Evolutionary conservation across 2,797 vertebrate genomes (phyloP), one percentile per base, ranked within the genome.

Genomic region (Schizothorax lantsangensis): DNA sequence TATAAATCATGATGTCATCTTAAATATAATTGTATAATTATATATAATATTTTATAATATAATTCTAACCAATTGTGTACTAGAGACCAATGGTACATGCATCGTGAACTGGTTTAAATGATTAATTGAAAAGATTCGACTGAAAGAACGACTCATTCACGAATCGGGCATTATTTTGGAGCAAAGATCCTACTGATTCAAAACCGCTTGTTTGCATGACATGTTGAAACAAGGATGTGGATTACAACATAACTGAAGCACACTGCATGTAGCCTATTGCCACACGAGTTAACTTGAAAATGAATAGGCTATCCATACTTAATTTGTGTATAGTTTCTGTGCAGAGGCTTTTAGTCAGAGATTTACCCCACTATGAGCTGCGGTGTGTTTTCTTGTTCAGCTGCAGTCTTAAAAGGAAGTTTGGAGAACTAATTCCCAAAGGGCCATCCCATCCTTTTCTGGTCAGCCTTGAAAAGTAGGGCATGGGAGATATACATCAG

Each of bases 371-470:
- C 21, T n/a, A 7, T 40, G 33, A 3, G 52, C 33, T n/a, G 75
- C 75, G 26, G n/a, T 54, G 30, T 36, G 30, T 23, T 5, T 78
- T n/a, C 3, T 78, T n/a, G 12, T 43, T 79, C 59, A 80, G 21
- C 40, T 43, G 47, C 45, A 69, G 19, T 36, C 59, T 78, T 10
- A 71, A 19, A 40, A 78, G 73, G 33, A 84, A 66, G 33, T 77
- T 40, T 52, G 9, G 33, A 43, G 6, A 77, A 26, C 5, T 21
- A 43, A 62, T 80, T 54, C 83, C 47, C 59, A 30, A 85, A 62
- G 14, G 75, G 8, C 26, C 5, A 1, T 33, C 36, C 17, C 2
- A 57, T 45, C 11, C 75, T 30, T 26, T 57, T 69, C 52, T 83
- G 23, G 38, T 62, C 23, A 38, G 19, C 2, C 7, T 62, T 2